These are phyloP conservation scores for human (Homo sapiens) DNA, from an alignment of 2,113 vertebrate species.

Conservation along the genomic window DNA sequence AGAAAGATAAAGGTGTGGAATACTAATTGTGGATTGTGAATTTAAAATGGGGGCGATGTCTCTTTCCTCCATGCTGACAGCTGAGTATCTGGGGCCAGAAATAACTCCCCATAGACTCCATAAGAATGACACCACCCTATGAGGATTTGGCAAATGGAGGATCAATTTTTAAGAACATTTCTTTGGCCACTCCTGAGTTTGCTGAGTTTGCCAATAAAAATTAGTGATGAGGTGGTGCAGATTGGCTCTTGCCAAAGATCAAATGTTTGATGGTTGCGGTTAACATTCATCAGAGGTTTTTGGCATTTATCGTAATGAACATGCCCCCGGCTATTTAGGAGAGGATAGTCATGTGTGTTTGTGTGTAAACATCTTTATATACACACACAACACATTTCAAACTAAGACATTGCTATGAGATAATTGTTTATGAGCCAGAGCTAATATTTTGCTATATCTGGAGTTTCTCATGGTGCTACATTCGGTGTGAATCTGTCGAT, in stretches of 20 bases:
- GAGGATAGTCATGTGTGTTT: background rate
- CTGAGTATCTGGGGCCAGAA: background rate
- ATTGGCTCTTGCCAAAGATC: constrained; percentile 29
- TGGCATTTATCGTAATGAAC: background rate
- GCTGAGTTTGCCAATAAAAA: constrained; percentile 50
- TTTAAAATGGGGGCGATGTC: background rate
- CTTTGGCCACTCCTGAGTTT: constrained; percentile 44
- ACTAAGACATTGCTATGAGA: background rate
- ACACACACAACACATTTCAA: background rate
- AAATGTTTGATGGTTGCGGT: background rate
- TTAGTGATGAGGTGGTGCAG: constrained; percentile 6
- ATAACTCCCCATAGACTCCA: background rate
- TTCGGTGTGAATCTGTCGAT: background rate
- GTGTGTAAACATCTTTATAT: background rate
- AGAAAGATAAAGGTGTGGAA: background rate
- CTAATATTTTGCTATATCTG: constrained; percentile 30
- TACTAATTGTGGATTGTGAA: background rate
- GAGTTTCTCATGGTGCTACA: background rate
- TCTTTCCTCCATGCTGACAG: background rate
- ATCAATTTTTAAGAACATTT: constrained; percentile 51
- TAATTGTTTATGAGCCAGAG: background rate
- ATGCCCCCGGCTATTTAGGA: constrained; percentile 9
- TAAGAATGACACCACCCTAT: background rate
- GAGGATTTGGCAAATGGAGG: background rate
- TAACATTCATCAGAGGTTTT: background rate